Base-by-base conservation (phyloP, 1,140 invertebrate species). In the Cotesia typhae region DNA sequence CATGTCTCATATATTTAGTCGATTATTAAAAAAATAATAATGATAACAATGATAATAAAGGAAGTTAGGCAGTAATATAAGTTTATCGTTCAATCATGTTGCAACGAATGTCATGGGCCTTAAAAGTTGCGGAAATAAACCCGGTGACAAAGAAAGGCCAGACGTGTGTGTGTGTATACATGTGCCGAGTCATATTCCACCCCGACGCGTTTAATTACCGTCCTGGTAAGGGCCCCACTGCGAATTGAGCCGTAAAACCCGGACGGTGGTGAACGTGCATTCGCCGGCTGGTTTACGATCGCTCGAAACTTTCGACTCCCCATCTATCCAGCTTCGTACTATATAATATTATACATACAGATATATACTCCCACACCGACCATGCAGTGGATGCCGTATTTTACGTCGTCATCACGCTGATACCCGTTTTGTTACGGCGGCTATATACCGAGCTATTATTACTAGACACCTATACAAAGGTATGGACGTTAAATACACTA, bases 221-320 rank as follows among this genome's bases (percentile, higher is more conserved):
- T 78, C 81, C 80, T 83, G 79, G 84, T 81, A 85, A 84, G 82
- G 81, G 79, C 53, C 80, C 79, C 77, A 84, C 61, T 83, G 83
- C 81, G 84, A 84, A 84, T 74, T 85, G 83, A 82, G 80, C 79
- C 80, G 78, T 85, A 85, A 85, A 85, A 83, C 79, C 72, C 70
- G 41, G 41, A 47, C 41, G 41, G 6, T 76, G 74, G 28, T 52
- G 59, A 41, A 9, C 41, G 53, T 67, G 64, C 55, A 74, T 20
- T 59, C 41, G 41, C 36, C 35, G 36, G 74, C 75, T 75, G 81
- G 79, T 85, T 84, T 85, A 85, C 83, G 82, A 84, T 80, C 81
- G 77, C 77, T 74, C 55, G 74, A 84, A 85, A 85, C 57, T 81
- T 81, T 80, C 53, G 77, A 28, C 57, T 70, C 68, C 53, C 36